phyloP scores from a whole-genome alignment of 2,888 invertebrate genomes.

The Himalopsyche tibetana region DNA sequence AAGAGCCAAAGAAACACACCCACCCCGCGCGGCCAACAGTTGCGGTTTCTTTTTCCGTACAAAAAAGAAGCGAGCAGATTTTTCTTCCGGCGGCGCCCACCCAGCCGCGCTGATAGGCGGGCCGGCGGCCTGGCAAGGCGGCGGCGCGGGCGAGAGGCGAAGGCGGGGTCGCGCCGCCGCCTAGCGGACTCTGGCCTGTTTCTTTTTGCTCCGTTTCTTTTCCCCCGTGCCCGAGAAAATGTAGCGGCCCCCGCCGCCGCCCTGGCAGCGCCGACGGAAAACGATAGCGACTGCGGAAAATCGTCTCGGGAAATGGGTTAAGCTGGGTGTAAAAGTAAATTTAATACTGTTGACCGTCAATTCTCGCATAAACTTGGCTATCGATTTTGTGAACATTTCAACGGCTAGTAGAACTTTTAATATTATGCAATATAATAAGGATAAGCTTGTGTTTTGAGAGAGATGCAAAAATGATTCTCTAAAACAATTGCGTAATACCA shows the following conservation, averaged over 20 bases:
- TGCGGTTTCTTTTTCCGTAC: conserved; percentile 63
- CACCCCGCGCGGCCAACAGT: conserved; percentile 57
- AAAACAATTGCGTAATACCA: no score
- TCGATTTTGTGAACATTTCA: background rate
- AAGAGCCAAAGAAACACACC: conserved; percentile 56
- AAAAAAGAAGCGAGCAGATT: conserved; percentile 70
- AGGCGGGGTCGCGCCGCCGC: conserved; percentile 71
- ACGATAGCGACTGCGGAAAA: conserved; percentile 34
- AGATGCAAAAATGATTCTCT: no score
- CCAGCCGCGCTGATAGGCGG: conserved; percentile 73
- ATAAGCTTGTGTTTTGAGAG: no score
- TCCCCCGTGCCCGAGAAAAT: conserved; percentile 68
- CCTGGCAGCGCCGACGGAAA: conserved; percentile 56
- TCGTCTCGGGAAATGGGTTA: conserved; percentile 2
- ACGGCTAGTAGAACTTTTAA: no score
- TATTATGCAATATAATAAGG: no score
- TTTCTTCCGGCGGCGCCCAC: conserved; percentile 71
- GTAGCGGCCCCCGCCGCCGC: conserved; percentile 68
- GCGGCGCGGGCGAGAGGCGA: conserved; percentile 72
- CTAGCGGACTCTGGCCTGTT: conserved; percentile 67
- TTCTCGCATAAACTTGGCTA: conserved; percentile 11
- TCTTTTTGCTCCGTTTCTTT: conserved; percentile 60
- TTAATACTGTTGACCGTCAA: conserved; percentile 31
- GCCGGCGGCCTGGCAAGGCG: conserved; percentile 69
- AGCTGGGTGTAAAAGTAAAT: conserved; percentile 23